These are phyloP conservation scores for Epizoanthus fatuus DNA, from an alignment of 92 coral and sea anemone genomes.

Conservation along the genomic window DNA sequence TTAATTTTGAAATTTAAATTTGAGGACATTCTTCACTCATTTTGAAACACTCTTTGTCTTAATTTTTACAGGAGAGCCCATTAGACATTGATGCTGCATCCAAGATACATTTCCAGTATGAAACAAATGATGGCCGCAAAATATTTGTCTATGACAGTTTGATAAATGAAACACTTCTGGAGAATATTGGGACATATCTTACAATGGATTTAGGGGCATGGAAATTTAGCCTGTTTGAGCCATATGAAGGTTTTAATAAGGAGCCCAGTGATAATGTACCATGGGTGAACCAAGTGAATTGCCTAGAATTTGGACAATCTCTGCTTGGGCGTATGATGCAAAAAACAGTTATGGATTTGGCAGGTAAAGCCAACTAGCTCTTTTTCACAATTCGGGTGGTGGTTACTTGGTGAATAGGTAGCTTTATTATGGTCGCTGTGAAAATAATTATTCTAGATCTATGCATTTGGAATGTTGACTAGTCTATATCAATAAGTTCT, in stretches of 20 bases:
- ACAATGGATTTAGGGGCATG: conserved; percentile 80
- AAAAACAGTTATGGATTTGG: conserved; percentile 87
- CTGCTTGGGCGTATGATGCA: conserved; percentile 76
- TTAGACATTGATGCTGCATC: conserved; percentile 69
- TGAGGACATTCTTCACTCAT: background rate
- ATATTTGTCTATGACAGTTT: conserved; percentile 81
- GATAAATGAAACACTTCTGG: conserved; percentile 49
- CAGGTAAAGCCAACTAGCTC: conserved; percentile 17
- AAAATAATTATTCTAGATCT: too few relatives aligned
- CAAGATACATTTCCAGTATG: conserved; percentile 74
- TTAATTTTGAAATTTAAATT: too few relatives aligned
- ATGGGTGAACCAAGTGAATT: conserved; percentile 88
- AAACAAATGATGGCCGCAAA: conserved; percentile 73
- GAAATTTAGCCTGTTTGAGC: conserved; percentile 87
- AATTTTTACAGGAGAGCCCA: conserved; percentile 53
- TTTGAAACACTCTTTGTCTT: background rate
- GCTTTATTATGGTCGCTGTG: too few relatives aligned
- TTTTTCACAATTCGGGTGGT: too few relatives aligned
- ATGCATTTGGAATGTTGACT: too few relatives aligned
- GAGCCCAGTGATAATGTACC: conserved; percentile 83
- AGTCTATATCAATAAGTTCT: too few relatives aligned
- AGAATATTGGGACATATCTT: conserved; percentile 57
- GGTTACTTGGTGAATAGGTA: too few relatives aligned
- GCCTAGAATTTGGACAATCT: conserved; percentile 75
- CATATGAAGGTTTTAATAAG: conserved; percentile 84